Evolutionary conservation across 1,140 invertebrate species (phyloP).

Genomic region (Drosophila athabasca): DNA sequence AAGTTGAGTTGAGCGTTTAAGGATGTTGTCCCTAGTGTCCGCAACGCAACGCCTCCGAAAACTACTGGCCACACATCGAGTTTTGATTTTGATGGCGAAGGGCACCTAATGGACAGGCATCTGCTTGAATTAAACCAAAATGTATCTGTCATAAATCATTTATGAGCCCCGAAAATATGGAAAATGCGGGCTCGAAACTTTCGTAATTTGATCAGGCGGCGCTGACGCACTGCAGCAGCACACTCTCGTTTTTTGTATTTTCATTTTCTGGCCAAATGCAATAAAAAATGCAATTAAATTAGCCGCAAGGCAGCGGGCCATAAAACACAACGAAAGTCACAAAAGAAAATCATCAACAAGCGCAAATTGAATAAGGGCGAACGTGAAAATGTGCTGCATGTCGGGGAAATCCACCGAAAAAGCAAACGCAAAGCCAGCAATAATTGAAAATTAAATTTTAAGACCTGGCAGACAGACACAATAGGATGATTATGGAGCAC

Average conservation of each 20-base stretch:
- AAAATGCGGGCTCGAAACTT: conserved; percentile 27
- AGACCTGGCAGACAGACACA: conserved; percentile 22
- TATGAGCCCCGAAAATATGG: conserved; percentile 22
- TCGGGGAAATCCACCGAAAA: conserved; percentile 26
- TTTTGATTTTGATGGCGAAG: conserved; percentile 4
- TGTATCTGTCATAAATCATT: conserved; percentile 40
- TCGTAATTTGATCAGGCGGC: conserved; percentile 60
- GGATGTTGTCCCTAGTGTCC: conserved; percentile 36
- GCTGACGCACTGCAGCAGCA: conserved; percentile 19
- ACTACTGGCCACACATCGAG: conserved; percentile 28
- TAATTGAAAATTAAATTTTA: conserved; percentile 77
- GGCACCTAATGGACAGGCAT: conserved; percentile 25
- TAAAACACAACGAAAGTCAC: conserved; percentile 44
- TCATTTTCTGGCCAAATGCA: conserved; percentile 57
- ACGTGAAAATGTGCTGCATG: conserved; percentile 27
- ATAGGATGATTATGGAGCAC: background rate
- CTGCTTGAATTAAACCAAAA: conserved; percentile 24
- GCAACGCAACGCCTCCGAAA: background rate
- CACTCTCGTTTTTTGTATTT: conserved; percentile 17
- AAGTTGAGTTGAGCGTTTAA: conserved; percentile 62
- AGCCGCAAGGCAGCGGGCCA: conserved; percentile 62
- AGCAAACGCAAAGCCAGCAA: conserved; percentile 48
- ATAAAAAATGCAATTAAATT: conserved; percentile 81
- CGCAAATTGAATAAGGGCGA: conserved; percentile 66
- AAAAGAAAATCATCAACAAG: conserved; percentile 45